phyloP scores from a whole-genome alignment of 1,140 invertebrate genomes.

The Macrobrachium nipponense region DNA sequence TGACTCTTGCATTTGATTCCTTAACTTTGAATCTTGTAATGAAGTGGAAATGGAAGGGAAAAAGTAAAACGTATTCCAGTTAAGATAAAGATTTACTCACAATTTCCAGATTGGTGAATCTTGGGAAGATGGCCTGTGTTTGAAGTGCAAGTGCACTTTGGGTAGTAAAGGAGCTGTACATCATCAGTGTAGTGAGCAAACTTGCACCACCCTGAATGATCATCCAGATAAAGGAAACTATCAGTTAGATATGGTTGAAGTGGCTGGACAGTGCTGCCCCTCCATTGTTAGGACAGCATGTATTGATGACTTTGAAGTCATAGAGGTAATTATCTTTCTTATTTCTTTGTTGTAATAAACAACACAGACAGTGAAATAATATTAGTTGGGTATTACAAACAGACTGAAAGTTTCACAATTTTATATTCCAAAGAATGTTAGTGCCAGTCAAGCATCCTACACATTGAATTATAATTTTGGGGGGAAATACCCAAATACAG shows the following conservation, averaged over 20 bases:
- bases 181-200: constrained; percentile 71
- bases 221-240: constrained; percentile 63
- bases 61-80: too few species aligned
- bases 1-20: background rate
- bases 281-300: constrained; percentile 74
- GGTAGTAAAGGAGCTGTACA: constrained; percentile 63
- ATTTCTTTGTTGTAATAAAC: background rate
- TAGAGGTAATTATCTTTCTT: constrained; percentile 68
- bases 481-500: too few species aligned
- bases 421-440: too few species aligned
- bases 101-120: constrained; percentile 69
- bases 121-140: constrained; percentile 80
- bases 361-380: too few species aligned
- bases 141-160: constrained; percentile 73
- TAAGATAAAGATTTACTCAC: background rate
- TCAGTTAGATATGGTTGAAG: constrained; percentile 69
- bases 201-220: constrained; percentile 31
- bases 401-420: too few species aligned
- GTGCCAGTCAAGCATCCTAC: too few species aligned
- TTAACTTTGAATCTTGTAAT: background rate
- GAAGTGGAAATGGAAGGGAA: too few species aligned
- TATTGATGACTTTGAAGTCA: constrained; percentile 71
- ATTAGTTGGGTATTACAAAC: too few species aligned
- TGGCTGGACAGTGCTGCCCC: constrained; percentile 76
- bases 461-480: too few species aligned